These are phyloP conservation scores for Byasa hedistus DNA, from an alignment of 2,888 invertebrate species.

Conservation along the genomic window DNA sequence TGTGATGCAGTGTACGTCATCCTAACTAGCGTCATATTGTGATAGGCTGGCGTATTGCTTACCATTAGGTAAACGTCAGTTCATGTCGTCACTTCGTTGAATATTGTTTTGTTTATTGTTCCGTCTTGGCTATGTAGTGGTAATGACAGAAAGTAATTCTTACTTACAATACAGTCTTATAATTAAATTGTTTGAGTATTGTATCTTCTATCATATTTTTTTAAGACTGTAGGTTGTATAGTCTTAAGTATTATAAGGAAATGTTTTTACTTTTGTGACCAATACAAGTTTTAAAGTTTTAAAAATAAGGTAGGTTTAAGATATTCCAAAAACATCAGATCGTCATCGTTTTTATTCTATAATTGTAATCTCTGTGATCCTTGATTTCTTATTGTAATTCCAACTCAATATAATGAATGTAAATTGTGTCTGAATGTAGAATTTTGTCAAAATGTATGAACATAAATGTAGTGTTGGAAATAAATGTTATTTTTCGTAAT, in stretches of 20 bases:
- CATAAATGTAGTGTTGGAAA: conserved; percentile 72
- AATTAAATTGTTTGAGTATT: conserved; percentile 17
- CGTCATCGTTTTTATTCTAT: conserved; percentile 59
- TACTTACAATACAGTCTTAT: conserved; percentile 23
- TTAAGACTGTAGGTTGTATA: conserved; percentile 66
- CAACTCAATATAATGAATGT: conserved; percentile 63
- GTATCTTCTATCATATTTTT: conserved; percentile 38
- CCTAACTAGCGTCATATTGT: too few species aligned
- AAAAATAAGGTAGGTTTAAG: conserved; percentile 68
- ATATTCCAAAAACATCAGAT: conserved; percentile 65
- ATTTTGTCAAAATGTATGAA: conserved; percentile 74
- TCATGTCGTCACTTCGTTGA: not conserved
- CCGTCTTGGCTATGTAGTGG: conserved; percentile 35
- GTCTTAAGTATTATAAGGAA: conserved; percentile 51
- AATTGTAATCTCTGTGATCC: conserved; percentile 75
- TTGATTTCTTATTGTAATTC: conserved; percentile 70
- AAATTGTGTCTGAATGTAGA: conserved; percentile 61
- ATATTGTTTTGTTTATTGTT: conserved; percentile 25
- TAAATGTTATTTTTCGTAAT: conserved; percentile 74
- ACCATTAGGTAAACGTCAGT: too few species aligned
- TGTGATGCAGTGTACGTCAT: too few species aligned
- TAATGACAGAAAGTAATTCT: conserved; percentile 25
- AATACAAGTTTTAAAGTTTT: conserved; percentile 67
- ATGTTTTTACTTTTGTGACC: conserved; percentile 75
- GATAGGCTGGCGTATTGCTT: too few species aligned